Base-by-base conservation (phyloP, 2,888 invertebrate species). In the Ariolimax columbianus region DNA sequence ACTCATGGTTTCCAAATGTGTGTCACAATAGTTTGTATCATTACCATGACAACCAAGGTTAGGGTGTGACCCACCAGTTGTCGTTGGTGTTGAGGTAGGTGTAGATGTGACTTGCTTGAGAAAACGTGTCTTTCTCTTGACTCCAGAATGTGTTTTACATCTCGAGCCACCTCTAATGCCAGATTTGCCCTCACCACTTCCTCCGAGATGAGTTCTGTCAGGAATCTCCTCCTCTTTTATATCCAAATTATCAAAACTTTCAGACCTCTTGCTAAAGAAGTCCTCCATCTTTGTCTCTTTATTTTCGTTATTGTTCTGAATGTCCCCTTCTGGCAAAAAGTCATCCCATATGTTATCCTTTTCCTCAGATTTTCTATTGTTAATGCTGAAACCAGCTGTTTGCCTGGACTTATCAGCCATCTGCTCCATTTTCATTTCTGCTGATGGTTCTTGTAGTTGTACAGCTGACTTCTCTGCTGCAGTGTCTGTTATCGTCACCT, bases 1-100 rank as follows among this genome's bases (percentile, higher is more conserved):
- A 82, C 87, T 88, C 81, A 85, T 86, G 9, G 82, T 84, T 38
- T 86, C 85, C 33, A 86, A 40, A n/a, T 73, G 38, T 26, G 51
- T 70, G 33, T 55, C 47, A 17, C 14, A 30, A 23, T 47, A 38
- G 43, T 36, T 19, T 26, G 9, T 68, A 19, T 72, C 73, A 59
- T n/a, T 68, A 19, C 59, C 73, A 59, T n/a, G 72, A 0, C 59
- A 30, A 43, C 79, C 43, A 2, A 84, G 72, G 30, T 84, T 40
- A 9, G 79, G 79, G 30, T 84, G 84, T 55, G 84, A 84, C 51
- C 72, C 84, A 11, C 84, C 73, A 4, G 72, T 79, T n/a, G 59
- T 47, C 14, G 68, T 66, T n/a, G 79, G 72, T n/a, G 59, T 40
- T 1, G 43, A 40, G 4, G 66, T 30, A 0, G 23, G 7, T 0